phyloP scores from a whole-genome alignment of 2,797 vertebrate genomes.

The Phrynocephalus guinanensis region DNA sequence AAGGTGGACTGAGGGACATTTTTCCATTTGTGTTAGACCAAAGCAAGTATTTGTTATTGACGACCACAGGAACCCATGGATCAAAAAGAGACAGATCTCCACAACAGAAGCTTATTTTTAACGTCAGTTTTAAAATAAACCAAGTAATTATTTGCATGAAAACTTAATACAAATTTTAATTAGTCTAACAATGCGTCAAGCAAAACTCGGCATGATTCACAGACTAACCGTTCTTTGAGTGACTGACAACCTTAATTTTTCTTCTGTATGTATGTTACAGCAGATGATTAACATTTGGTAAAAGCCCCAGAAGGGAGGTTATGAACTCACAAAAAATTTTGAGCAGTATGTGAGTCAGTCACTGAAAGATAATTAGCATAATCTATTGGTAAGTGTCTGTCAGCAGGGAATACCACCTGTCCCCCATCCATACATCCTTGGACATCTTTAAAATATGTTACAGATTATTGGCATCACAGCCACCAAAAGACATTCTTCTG shows the following conservation, averaged over 20 bases:
- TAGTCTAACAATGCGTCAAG: background rate
- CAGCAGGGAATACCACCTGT: background rate
- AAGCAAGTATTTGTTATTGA: constrained; percentile 46
- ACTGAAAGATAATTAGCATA: no score
- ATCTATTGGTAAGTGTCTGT: background rate
- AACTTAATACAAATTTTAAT: background rate
- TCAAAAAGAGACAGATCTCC: constrained; percentile 57
- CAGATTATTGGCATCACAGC: background rate
- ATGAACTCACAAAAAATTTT: background rate
- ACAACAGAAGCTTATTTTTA: constrained; percentile 1
- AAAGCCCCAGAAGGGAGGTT: background rate
- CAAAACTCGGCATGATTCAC: background rate
- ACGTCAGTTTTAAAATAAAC: background rate
- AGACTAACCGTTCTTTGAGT: background rate
- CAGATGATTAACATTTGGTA: background rate
- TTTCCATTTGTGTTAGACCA: constrained; percentile 33
- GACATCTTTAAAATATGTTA: background rate
- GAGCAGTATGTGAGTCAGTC: background rate
- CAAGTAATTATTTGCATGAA: background rate
- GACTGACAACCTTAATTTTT: no score
- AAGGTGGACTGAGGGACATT: constrained; percentile 60
- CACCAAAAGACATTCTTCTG: background rate
- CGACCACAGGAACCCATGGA: constrained; percentile 51
- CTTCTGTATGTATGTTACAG: background rate
- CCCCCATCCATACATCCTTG: background rate